Base-by-base conservation (phyloP, 1,140 invertebrate genomes). In the Lepidurus couesii region DNA sequence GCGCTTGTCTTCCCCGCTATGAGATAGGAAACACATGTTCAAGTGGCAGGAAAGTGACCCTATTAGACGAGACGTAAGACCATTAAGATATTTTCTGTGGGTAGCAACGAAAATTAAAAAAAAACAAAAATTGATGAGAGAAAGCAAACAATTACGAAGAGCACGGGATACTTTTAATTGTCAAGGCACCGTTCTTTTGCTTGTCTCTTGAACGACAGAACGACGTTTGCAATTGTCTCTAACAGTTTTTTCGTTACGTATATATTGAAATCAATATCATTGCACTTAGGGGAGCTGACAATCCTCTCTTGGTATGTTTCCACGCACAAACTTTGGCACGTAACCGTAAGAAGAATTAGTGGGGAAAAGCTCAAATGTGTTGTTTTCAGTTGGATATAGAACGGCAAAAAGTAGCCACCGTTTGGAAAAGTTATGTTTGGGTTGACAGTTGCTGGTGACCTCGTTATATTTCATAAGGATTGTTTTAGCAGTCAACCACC, bases 161-260 rank as follows among this genome's bases (percentile, higher is more conserved):
- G 21, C 53, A n/a, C 16, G n/a, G 21, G 53, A 65, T 65, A 65
- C 16, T 21, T 65, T 21, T 34, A 34, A 34, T 34, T 65, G 53
- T 65, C 53, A 65, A 65, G 53, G 53, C 53, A 65, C 53, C 53
- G 53, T 65, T 65, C 53, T 65, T 34, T 65, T 65, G 53, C 53
- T 65, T 65, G 53, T 65, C 21, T 65, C 53, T 65, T 65, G 53
- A 65, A 65, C 13, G 53, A 65, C 53, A 65, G 53, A 65, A 65
- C 16, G 53, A 65, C 34, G 34, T 34, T 34, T 34, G 34, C 34
- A 34, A 34, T 34, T 34, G 34, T 34, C 34, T 34, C 34, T 34
- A 34, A 34, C 34, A 65, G 53, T 9, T 65, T 21, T 65, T 65
- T 16, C 13, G 21, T 65, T 65, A 7, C 8, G 6, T 65, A 16